Evolutionary conservation across 1,140 invertebrate species (phyloP).

Genomic region (Charaxes varanes): DNA sequence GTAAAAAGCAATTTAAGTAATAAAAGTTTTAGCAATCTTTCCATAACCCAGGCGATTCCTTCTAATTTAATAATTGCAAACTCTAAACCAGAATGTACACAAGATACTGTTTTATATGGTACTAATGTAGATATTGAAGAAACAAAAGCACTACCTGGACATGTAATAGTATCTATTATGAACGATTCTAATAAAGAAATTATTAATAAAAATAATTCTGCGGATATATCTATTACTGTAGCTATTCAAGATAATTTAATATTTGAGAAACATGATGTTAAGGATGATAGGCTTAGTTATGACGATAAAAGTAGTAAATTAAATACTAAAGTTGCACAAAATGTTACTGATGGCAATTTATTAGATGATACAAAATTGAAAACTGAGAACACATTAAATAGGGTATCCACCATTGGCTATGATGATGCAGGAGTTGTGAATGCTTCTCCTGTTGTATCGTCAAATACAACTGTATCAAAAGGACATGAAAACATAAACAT

Average conservation of each 20-base stretch:
- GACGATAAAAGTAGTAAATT: not conserved
- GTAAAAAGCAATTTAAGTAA: not conserved
- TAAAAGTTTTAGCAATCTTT: constrained; percentile 2
- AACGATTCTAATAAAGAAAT: constrained; percentile 10
- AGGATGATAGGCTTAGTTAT: not conserved
- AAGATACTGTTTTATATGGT: not conserved
- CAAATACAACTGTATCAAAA: constrained; percentile 13
- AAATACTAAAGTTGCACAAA: not conserved
- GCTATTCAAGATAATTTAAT: constrained; percentile 22
- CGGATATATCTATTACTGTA: constrained; percentile 33
- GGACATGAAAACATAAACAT: constrained; percentile 9
- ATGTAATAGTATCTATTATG: constrained; percentile 4
- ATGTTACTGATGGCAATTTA: not conserved
- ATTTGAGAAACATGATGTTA: constrained; percentile 3
- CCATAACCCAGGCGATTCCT: constrained; percentile 8
- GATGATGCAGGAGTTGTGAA: constrained; percentile 19
- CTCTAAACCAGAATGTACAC: not conserved
- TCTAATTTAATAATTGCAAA: constrained; percentile 15
- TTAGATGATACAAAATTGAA: not conserved
- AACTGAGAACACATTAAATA: constrained; percentile 13
- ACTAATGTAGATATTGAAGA: constrained; percentile 31
- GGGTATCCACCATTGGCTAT: constrained; percentile 21
- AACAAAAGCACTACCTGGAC: constrained; percentile 26
- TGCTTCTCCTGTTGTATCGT: constrained; percentile 23
- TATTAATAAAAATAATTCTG: constrained; percentile 21